phyloP scores from a whole-genome alignment of 1,140 invertebrate genomes.

The Aradophagus sp. region DNA sequence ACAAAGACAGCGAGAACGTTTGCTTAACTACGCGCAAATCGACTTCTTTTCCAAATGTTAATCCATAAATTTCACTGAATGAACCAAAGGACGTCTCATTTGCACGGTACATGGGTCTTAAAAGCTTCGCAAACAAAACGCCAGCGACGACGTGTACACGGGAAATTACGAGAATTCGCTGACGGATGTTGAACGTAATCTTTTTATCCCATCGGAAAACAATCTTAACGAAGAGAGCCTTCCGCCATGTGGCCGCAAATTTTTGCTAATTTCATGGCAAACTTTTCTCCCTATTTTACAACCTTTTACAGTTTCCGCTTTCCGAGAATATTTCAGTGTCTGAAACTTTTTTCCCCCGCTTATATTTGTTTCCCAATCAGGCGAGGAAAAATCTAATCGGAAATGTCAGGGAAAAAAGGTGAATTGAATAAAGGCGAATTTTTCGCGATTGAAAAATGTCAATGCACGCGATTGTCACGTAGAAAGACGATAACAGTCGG shows the following conservation, averaged over 20 bases:
- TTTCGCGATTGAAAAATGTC: conserved; percentile 14
- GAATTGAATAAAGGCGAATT: too few relatives aligned
- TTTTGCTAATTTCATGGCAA: too few relatives aligned
- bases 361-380: too few relatives aligned
- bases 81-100: conserved; percentile 26
- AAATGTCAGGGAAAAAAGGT: too few relatives aligned
- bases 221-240: conserved; percentile 6
- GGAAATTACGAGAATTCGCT: conserved; percentile 31
- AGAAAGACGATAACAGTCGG: conserved; percentile 20
- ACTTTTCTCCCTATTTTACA: too few relatives aligned
- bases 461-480: conserved; percentile 21
- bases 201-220: conserved; percentile 10
- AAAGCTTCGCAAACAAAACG: conserved; percentile 55
- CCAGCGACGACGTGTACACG: conserved; percentile 22
- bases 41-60: conserved; percentile 47
- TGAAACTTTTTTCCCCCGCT: too few relatives aligned
- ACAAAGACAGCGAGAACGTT: conserved; percentile 25
- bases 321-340: too few relatives aligned
- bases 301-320: too few relatives aligned
- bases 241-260: too few relatives aligned
- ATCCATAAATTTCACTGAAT: conserved; percentile 43
- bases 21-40: conserved; percentile 22
- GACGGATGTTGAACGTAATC: conserved; percentile 10
- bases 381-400: too few relatives aligned
- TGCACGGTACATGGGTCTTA: conserved; percentile 46